phyloP scores from a whole-genome alignment of 2,113 vertebrate genomes.

The Pangasianodon gigas region DNA sequence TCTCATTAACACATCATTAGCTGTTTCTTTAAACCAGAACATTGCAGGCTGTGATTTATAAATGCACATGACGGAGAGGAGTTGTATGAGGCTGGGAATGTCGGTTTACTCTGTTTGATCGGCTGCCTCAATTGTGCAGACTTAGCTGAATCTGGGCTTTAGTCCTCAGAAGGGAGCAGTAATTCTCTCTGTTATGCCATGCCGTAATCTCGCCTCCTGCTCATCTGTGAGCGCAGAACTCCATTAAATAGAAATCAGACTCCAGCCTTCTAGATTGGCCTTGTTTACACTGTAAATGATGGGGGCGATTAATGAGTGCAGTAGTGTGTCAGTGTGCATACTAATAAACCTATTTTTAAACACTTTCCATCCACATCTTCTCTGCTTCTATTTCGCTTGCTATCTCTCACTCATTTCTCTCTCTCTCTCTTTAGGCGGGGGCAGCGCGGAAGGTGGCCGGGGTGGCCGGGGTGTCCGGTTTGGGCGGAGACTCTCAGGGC shows the following conservation, averaged over 20 bases:
- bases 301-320: neutral
- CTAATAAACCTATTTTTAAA: neutral
- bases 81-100: neutral
- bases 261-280: neutral
- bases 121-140: neutral
- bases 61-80: neutral
- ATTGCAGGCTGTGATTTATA: neutral
- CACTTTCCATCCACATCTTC: neutral
- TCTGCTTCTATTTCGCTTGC: too few species aligned
- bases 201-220: neutral
- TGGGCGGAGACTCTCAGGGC: slow-evolving; percentile 80
- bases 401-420: neutral
- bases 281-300: slow-evolving; percentile 32
- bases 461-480: slow-evolving; percentile 61
- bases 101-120: neutral
- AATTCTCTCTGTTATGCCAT: neutral
- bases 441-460: slow-evolving; percentile 75
- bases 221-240: slow-evolving; percentile 6
- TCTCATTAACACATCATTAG: neutral
- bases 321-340: neutral
- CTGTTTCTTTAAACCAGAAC: neutral
- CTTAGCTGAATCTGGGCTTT: neutral
- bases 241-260: slow-evolving; percentile 24
- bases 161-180: neutral
- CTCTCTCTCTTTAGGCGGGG: slow-evolving; percentile 68